A percentile compares a stretch with the other conserved stretches of the same genome.
Evolutionary conservation across 2,888 invertebrate genomes (phyloP).

Genomic region (Ornithoptera alexandrae): DNA sequence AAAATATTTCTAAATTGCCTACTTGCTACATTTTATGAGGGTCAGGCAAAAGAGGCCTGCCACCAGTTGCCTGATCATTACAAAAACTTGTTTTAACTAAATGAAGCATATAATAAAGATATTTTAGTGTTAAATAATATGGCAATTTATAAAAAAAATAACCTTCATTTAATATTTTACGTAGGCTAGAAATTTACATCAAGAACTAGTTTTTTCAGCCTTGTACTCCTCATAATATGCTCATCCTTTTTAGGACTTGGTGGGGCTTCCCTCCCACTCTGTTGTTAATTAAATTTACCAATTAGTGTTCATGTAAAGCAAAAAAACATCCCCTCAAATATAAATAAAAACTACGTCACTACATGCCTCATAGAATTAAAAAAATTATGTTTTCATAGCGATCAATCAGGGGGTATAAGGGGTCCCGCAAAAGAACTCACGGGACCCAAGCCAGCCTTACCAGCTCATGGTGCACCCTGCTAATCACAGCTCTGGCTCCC

Average conservation of each 20-base stretch:
- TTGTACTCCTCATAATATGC: neutral
- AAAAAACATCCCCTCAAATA: neutral
- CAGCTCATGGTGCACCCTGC: no score
- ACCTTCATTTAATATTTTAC: neutral
- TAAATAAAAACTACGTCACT: no score
- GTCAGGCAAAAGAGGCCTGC: neutral
- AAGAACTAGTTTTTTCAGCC: neutral
- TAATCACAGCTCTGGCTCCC: no score
- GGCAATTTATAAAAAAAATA: constrained; percentile 1
- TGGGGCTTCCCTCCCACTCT: neutral
- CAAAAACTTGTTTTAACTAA: neutral
- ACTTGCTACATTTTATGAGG: neutral
- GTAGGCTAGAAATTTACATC: neutral
- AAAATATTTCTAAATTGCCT: no score
- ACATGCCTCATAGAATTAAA: no score
- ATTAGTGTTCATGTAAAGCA: neutral
- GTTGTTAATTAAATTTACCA: neutral
- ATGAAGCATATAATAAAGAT: neutral
- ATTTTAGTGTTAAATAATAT: neutral
- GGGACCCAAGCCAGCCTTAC: no score
- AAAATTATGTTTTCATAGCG: no score
- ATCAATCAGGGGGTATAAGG: no score
- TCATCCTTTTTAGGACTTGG: neutral
- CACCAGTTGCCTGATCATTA: neutral
- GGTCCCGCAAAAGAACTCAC: no score